Evolutionary conservation across 2,113 vertebrate species (phyloP).

Genomic region (Cheirogaleus medius): DNA sequence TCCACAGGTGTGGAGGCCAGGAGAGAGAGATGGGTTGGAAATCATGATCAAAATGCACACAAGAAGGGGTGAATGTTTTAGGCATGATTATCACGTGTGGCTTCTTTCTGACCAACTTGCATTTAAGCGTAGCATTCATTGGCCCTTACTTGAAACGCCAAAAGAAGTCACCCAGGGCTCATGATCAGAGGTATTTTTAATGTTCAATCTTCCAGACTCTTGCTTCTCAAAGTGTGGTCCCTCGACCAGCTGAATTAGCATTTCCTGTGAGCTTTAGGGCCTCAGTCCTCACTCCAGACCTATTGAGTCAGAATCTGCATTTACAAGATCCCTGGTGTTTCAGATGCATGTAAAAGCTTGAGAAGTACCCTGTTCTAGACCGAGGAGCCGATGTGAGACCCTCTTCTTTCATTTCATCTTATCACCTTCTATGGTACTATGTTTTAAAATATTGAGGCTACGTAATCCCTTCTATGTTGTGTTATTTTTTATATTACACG

Average conservation of each 20-base stretch:
- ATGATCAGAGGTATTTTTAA: background rate
- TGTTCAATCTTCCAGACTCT: background rate
- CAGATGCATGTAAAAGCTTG: background rate
- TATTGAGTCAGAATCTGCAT: background rate
- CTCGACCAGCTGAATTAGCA: background rate
- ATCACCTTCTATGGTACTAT: background rate
- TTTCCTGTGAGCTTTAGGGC: background rate
- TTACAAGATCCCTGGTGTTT: background rate
- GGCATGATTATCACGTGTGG: background rate
- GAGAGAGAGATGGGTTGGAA: background rate
- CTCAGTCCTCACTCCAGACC: background rate
- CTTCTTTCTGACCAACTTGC: background rate
- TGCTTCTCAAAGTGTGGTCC: background rate
- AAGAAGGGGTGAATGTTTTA: background rate
- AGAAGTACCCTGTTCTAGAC: background rate
- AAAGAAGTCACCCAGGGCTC: background rate
- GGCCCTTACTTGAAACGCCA: background rate
- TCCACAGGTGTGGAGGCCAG: background rate
- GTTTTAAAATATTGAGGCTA: background rate
- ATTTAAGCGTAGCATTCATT: background rate
- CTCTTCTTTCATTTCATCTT: background rate
- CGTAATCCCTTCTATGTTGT: background rate
- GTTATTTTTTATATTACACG: background rate
- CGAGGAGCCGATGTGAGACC: background rate
- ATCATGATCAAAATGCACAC: background rate